These are phyloP conservation scores for Forpus xanthops DNA, from an alignment of 2,797 vertebrate genomes.

Conservation along the genomic window DNA sequence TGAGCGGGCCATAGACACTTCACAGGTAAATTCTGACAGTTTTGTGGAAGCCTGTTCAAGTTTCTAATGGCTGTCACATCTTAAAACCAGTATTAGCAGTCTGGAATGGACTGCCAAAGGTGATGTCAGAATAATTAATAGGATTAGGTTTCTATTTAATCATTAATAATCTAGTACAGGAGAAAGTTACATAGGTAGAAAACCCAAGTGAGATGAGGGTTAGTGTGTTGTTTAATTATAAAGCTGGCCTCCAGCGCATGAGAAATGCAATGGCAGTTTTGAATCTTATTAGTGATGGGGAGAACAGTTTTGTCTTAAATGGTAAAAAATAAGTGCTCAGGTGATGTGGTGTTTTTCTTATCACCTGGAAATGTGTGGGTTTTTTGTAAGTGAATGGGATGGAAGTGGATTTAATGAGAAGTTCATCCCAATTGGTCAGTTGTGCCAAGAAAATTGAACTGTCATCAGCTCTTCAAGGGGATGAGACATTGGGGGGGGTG, in stretches of 20 bases:
- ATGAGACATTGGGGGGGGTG: neutral
- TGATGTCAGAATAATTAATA: neutral
- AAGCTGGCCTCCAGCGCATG: neutral
- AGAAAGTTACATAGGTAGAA: neutral
- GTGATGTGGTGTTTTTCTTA: neutral
- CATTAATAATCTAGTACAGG: neutral
- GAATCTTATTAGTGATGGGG: neutral
- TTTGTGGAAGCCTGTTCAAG: neutral
- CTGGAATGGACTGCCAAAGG: neutral
- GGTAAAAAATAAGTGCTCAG: neutral
- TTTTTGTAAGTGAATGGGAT: neutral
- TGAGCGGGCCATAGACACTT: neutral
- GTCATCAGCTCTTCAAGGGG: neutral
- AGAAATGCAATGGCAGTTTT: neutral
- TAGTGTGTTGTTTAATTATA: neutral
- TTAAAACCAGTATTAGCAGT: neutral
- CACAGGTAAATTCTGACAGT: neutral
- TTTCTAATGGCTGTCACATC: neutral
- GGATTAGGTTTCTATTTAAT: neutral
- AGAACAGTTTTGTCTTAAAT: neutral
- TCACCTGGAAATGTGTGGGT: neutral
- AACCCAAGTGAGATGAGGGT: neutral
- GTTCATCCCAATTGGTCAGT: neutral
- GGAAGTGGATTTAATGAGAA: neutral
- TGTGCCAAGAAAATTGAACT: neutral